Evolutionary conservation across 2,888 invertebrate genomes (phyloP), one percentile per base, ranked within the genome.

Genomic region (Elmis aenea): DNA sequence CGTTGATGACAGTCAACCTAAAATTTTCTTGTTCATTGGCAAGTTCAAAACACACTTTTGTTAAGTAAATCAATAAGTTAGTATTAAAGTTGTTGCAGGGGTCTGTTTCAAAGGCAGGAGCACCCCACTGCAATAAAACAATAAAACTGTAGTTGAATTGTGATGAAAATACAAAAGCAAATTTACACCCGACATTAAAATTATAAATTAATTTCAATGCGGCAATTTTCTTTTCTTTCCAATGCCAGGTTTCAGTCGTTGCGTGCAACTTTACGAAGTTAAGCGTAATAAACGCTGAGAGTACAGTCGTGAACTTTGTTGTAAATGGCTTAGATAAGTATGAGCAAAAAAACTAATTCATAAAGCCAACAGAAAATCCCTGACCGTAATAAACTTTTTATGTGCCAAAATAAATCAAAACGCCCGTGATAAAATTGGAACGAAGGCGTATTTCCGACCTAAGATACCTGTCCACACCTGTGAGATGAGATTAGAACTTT

Each of bases 311-410:
- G 42, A 39, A 41, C 41, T n/a, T 41, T 29, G 44, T 33, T 46
- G 42, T 42, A 48, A 50, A 50, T 43, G 48, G 43, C 45, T 37
- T 38, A 45, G 48, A 44, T 44, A 47, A 45, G 48, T 47, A 47
- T 42, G 48, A 49, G n/a, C n/a, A 44, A 42, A 48, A 46, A 51
- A 56, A 51, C 54, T 54, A 54, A 55, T 57, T 55, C 54, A 51
- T 50, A 53, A 55, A 53, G 50, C 47, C 47, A 46, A 47, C 48
- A 42, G 44, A 51, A 51, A 38, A 42, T 42, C 50, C 50, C 47
- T 48, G 53, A 54, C 53, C 51, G 51, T 55, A 55, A 53, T 57
- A 58, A 56, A 58, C 46, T 54, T 55, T 54, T 55, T 56, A 55
- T 51, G 52, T 42, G 36, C 20, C 38, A 37, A 40, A 50, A 56